These are phyloP conservation scores for Julus scanicus DNA, from an alignment of 2,888 invertebrate genomes.

Conservation along the genomic window DNA sequence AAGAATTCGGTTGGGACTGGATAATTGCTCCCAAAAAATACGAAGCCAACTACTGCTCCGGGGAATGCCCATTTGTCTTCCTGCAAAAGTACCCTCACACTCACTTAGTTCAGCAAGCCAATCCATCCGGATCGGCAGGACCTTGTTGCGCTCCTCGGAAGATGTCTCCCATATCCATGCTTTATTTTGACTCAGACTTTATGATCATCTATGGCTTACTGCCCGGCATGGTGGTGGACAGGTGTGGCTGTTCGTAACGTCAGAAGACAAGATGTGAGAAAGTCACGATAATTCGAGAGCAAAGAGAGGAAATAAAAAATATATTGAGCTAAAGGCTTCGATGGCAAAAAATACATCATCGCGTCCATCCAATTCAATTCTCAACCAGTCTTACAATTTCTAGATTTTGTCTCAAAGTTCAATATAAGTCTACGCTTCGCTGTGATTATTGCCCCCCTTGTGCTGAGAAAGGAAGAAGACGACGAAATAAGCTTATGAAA, in stretches of 20 bases:
- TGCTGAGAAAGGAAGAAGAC: conserved; percentile 15
- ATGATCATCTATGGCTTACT: conserved; percentile 88
- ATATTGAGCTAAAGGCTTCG: conserved; percentile 45
- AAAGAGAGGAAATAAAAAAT: conserved; percentile 27
- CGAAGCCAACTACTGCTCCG: conserved; percentile 95
- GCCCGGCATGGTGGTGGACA: conserved; percentile 94
- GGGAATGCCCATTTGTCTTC: conserved; percentile 91
- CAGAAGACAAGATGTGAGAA: neutral
- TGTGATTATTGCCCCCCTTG: conserved; percentile 40
- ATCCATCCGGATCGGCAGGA: conserved; percentile 79
- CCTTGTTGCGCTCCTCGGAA: conserved; percentile 94
- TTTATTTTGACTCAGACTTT: conserved; percentile 89
- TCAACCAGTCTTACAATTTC: conserved; percentile 41
- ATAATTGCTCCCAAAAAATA: conserved; percentile 95
- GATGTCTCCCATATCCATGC: conserved; percentile 81
- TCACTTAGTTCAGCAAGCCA: conserved; percentile 84
- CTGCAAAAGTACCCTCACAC: conserved; percentile 88
- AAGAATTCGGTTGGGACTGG: conserved; percentile 97
- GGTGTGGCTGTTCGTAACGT: conserved; percentile 87
- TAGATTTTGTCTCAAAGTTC: conserved; percentile 45
- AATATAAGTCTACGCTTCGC: conserved; percentile 45
- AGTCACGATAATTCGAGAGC: neutral
- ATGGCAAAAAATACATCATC: conserved; percentile 36
- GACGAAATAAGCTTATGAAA: neutral
- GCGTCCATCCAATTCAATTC: conserved; percentile 28